Evolutionary conservation across 2,888 invertebrate species (phyloP), one percentile per base, ranked within the genome.

Genomic region (Chaetogeoica ovagalla): DNA sequence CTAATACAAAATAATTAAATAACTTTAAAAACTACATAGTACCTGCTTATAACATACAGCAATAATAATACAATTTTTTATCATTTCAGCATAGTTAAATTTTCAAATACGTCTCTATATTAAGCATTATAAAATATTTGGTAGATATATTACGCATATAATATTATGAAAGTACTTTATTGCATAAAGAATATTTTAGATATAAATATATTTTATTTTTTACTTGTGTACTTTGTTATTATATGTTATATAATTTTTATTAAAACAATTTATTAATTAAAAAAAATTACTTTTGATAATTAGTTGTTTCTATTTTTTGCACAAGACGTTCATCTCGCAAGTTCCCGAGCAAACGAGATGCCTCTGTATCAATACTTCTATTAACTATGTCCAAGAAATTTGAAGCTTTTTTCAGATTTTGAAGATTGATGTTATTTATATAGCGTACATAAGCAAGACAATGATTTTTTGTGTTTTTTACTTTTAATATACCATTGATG

Each of bases 391-490:
- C 98, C 77, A 99, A 92, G 86, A 97, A 99, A 81, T 97, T 91
- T 81, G 95, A 93, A 21, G 98, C 97, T 85, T 96, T 95, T 86
- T 95, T 93, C 83, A 97, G 87, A 87, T 98, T 96, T 86, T 97
- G 96, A 57, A 97, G 89, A 86, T 98, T 98, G 82, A 99, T 98
- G 86, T 98, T 97, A 87, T 97, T 96, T 86, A 99, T 98, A 87
- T 97, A 96, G 81, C 98, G 90, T 6, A 95, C 91, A 87, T 98
- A 98, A 0, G 97, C 97, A 65, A 98, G 88, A 84, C 97, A 96
- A 86, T 98, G 97, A 85, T 97, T 97, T 86, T 95, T 94, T 0
- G 96, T 96, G 85, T 97, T 96, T 85, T 94, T 94, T 0, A 97
- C 97, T 85, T 93, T 94, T 23, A 99, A 87, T 8, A 98, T 90